A percentile compares a stretch with the other conserved stretches of the same genome.
phyloP scores from a whole-genome alignment of 2,888 invertebrate species.

The Dysmachus trigonus region DNA sequence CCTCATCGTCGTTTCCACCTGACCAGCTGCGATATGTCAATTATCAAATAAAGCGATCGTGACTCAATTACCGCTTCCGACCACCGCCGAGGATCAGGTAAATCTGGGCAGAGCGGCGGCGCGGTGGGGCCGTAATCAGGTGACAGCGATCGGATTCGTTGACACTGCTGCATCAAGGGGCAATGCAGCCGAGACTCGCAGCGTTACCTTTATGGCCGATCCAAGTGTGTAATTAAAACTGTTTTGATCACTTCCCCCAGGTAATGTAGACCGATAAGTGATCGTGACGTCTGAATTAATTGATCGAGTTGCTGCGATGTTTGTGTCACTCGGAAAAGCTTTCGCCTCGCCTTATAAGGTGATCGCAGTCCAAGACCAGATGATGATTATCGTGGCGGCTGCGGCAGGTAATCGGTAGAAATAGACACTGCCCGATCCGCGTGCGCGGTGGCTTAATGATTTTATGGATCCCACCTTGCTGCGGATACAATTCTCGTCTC shows the following conservation, averaged over 20 bases:
- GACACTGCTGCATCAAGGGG: background rate
- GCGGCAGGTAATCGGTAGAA: background rate
- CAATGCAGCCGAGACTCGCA: background rate
- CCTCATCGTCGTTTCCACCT: background rate
- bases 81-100: background rate
- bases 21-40: slow-evolving; percentile 10
- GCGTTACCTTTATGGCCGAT: background rate
- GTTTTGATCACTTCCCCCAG: slow-evolving; percentile 1
- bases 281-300: slow-evolving; percentile 26
- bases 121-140: background rate
- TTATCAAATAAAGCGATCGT: slow-evolving; percentile 28
- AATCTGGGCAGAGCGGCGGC: background rate
- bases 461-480: background rate
- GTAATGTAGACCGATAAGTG: slow-evolving; percentile 7
- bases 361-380: background rate
- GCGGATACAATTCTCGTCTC: too few relatives aligned
- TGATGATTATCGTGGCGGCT: background rate
- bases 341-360: background rate
- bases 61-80: slow-evolving; percentile 19
- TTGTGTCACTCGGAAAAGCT: background rate
- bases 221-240: background rate
- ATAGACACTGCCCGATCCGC: background rate
- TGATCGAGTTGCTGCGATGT: slow-evolving; percentile 1
- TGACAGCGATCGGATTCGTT: background rate
- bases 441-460: background rate